Evolutionary conservation across 2,113 vertebrate genomes (phyloP), one percentile per base, ranked within the genome.

Genomic region (Hydrochoerus hydrochaeris): DNA sequence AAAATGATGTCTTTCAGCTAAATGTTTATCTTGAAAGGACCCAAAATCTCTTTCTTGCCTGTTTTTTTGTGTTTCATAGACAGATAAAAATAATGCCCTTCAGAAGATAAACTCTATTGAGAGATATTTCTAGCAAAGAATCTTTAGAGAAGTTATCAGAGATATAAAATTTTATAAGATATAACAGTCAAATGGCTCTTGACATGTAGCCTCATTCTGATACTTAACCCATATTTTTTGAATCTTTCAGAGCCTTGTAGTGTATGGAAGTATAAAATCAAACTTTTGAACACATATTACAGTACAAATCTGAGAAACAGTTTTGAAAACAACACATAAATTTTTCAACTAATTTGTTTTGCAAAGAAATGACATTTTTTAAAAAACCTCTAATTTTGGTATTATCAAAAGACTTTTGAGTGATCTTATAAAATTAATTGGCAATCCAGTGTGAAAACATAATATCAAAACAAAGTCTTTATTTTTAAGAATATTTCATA

Each of bases 321-420:
- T 78, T 91, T 90, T 54, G 26, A 81, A 52, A 77, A n/a, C 9
- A 71, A 89, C 3, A 58, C 3, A 3, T 22, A 60, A 77, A 5
- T 17, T 91, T 93, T 95, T 63, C 2, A 46, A 73, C 5, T 85
- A 41, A 49, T 75, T 87, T 69, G 11, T 93, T 92, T 96, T 94
- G 46, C 44, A 90, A 63, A 41, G n/a, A 80, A 85, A 85, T 78
- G 26, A 86, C 5, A 73, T 35, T 86, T 57, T 3, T 19, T 32
- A n/a, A 75, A 44, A 62, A 63, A 67, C 1, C 19, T 91, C 7
- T 38, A 38, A 14, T 91, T 94, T 81, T 81, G 52, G 30, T 89
- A 89, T 71, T 1, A 78, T 67, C n/a, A 93, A 84, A 82, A 84
- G 0, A 54, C 19, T 77, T 57, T 80, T 96, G 69, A 92, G 80